Conservation (phyloP, 2,888 invertebrate species). For the Drosophila lacicola region DNA sequence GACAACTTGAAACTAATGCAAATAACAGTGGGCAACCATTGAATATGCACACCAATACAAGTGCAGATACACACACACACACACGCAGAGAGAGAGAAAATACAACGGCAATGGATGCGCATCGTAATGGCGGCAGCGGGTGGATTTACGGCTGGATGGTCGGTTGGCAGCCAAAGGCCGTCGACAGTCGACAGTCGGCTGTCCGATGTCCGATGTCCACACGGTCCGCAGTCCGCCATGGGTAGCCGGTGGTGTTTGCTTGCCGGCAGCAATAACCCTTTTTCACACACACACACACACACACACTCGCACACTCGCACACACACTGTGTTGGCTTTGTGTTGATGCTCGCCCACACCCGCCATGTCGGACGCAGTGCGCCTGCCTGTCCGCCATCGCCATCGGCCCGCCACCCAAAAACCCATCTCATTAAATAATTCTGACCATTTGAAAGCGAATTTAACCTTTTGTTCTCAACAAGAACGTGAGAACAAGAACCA, state of each 20-base stretch:
- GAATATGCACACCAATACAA: constrained; percentile 16
- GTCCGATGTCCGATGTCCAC: constrained; percentile 50
- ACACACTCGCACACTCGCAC: constrained; percentile 14
- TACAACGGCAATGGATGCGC: constrained; percentile 52
- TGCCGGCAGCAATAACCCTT: constrained; percentile 83
- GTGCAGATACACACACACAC: constrained; percentile 4
- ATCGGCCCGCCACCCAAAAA: constrained; percentile 51
- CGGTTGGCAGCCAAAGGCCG: constrained; percentile 51
- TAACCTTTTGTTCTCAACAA: constrained; percentile 80
- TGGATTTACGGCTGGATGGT: constrained; percentile 72
- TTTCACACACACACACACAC: constrained; percentile 35
- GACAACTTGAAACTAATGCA: constrained; percentile 38
- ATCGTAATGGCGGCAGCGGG: constrained; percentile 70
- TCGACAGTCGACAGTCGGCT: constrained; percentile 42
- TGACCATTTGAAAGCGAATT: constrained; percentile 84
- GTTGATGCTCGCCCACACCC: constrained; percentile 60
- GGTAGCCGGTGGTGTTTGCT: constrained; percentile 82
- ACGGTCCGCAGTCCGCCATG: constrained; percentile 38
- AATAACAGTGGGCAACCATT: constrained; percentile 34
- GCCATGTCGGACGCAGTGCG: constrained; percentile 60
- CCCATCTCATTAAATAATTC: constrained; percentile 81
- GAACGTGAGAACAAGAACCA: constrained; percentile 38
- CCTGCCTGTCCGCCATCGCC: constrained; percentile 76
- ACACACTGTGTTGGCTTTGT: constrained; percentile 5
- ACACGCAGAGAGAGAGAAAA: constrained; percentile 35